phyloP scores from a whole-genome alignment of 2,888 invertebrate species.

The Neocrepidodera transversa region DNA sequence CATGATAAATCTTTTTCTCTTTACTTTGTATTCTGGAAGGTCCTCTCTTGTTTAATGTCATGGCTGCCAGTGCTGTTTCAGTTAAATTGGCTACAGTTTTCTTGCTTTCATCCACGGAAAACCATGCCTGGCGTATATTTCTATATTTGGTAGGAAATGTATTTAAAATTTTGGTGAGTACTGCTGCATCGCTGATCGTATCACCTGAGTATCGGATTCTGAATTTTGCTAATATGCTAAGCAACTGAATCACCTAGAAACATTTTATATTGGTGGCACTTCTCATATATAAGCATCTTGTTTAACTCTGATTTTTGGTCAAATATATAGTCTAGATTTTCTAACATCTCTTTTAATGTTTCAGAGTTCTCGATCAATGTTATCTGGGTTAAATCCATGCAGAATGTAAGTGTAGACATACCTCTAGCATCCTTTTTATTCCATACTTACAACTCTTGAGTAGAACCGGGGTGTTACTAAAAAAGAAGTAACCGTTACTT shows the following conservation, averaged over 20 bases:
- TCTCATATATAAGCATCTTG: slow-evolving; percentile 45
- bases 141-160: slow-evolving; percentile 32
- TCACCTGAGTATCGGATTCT: slow-evolving; percentile 39
- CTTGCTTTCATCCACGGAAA: slow-evolving; percentile 34
- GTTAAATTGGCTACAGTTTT: slow-evolving; percentile 38
- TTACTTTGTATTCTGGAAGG: not conserved
- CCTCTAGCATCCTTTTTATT: slow-evolving; percentile 35
- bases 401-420: slow-evolving; percentile 35
- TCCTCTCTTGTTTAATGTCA: slow-evolving; percentile 4
- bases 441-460: slow-evolving; percentile 25
- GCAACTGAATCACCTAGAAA: no score
- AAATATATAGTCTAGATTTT: slow-evolving; percentile 6
- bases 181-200: slow-evolving; percentile 32
- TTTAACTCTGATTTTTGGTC: slow-evolving; percentile 39
- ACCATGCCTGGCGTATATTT: slow-evolving; percentile 37
- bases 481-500: no score
- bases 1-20: not conserved
- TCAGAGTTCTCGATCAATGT: slow-evolving; percentile 43
- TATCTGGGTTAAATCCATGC: slow-evolving; percentile 40
- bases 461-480: no score
- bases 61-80: slow-evolving; percentile 28
- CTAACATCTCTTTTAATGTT: slow-evolving; percentile 32
- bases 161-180: slow-evolving; percentile 41
- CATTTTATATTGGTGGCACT: slow-evolving; percentile 38
- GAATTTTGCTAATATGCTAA: no score